phyloP scores from a whole-genome alignment of 2,888 invertebrate genomes.

The Cantharis lateralis region DNA sequence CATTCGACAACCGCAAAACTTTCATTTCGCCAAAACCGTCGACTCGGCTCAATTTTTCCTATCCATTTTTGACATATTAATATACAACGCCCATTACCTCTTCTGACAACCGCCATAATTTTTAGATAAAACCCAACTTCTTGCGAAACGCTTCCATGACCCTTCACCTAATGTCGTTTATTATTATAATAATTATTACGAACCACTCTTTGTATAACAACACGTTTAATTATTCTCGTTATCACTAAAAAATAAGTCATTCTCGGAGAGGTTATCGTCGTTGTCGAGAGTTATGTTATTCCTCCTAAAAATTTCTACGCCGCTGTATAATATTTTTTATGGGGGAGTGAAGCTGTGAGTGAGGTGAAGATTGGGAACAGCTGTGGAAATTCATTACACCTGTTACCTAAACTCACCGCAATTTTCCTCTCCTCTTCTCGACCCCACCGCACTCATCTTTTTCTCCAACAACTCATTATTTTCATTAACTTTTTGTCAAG shows the following conservation, averaged over 20 bases:
- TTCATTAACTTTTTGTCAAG: neutral
- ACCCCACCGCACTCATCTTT: neutral
- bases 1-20: slow-evolving; percentile 14
- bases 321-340: slow-evolving; percentile 12
- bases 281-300: neutral
- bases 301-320: slow-evolving; percentile 6
- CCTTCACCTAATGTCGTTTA: neutral
- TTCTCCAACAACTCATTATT: neutral
- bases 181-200: slow-evolving; percentile 4
- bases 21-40: neutral
- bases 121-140: neutral
- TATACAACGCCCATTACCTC: neutral
- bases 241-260: slow-evolving; percentile 9
- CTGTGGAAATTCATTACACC: slow-evolving; percentile 44
- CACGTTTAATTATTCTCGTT: slow-evolving; percentile 8
- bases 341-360: slow-evolving; percentile 19
- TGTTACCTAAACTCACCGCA: slow-evolving; percentile 36
- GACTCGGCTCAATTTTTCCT: neutral
- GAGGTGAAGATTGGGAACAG: slow-evolving; percentile 36
- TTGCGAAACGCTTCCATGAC: neutral
- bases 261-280: slow-evolving; percentile 6
- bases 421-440: slow-evolving; percentile 8
- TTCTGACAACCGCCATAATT: neutral
- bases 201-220: slow-evolving; percentile 4
- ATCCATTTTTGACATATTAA: neutral